A percentile compares a stretch with the other conserved stretches of the same genome.
Evolutionary conservation across 2,797 vertebrate genomes (phyloP).

Genomic region (Poeciliopsis gracilis): DNA sequence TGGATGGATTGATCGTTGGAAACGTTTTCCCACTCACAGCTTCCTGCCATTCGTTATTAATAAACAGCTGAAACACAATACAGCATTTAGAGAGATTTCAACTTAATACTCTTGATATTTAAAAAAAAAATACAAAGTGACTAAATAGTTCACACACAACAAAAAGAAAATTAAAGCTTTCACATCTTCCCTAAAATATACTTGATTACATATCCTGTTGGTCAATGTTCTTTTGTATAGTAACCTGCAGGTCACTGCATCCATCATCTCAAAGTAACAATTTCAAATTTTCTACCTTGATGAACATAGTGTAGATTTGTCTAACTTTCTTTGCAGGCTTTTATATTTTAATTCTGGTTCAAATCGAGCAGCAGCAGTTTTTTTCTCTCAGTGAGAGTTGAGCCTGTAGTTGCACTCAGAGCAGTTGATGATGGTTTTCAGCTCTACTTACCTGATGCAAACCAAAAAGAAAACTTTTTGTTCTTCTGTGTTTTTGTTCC

Average conservation of each 20-base stretch:
- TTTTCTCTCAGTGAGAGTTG: no score
- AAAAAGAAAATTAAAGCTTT: neutral
- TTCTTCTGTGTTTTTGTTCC: no score
- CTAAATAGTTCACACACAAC: neutral
- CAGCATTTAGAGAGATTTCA: neutral
- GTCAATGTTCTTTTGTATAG: neutral
- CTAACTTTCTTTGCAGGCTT: no score
- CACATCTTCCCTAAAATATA: neutral
- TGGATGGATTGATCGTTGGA: slow-evolving; percentile 90
- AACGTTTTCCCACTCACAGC: slow-evolving; percentile 90
- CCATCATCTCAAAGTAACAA: neutral
- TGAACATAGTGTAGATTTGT: neutral
- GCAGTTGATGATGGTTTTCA: neutral
- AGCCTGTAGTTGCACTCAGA: neutral
- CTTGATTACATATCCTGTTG: neutral
- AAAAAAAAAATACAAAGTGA: neutral
- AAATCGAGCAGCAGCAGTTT: no score
- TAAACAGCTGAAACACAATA: slow-evolving; percentile 87
- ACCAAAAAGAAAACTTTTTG: no score
- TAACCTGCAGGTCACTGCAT: neutral
- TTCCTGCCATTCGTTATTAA: slow-evolving; percentile 94
- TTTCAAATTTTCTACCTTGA: neutral
- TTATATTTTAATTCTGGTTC: no score
- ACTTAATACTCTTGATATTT: neutral
- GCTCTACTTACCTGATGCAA: no score